phyloP scores from a whole-genome alignment of 2,888 invertebrate genomes.

The Pandemis corylana region DNA sequence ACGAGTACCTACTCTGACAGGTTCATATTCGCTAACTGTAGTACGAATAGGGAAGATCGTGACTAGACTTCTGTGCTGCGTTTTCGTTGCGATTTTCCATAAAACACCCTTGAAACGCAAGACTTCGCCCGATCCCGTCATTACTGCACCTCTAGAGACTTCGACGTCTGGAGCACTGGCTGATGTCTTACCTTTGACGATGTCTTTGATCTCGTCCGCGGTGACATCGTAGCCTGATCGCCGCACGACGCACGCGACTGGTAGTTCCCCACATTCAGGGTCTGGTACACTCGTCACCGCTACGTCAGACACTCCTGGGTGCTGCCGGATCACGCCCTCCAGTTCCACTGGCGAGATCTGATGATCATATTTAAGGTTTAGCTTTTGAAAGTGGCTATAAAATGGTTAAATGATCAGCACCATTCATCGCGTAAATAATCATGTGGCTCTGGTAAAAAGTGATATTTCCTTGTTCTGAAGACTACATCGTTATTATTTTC shows the following conservation, averaged over 20 bases:
- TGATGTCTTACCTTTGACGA: slow-evolving; percentile 58
- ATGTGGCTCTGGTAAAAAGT: too few relatives aligned
- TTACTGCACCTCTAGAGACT: too few relatives aligned
- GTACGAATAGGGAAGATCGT: too few relatives aligned
- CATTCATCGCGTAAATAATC: too few relatives aligned
- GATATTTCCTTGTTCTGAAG: background rate
- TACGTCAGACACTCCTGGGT: slow-evolving; percentile 63
- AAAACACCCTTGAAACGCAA: too few relatives aligned
- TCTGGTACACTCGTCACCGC: slow-evolving; percentile 62
- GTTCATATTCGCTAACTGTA: too few relatives aligned
- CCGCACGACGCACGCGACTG: slow-evolving; percentile 61
- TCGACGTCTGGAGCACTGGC: background rate
- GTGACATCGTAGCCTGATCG: slow-evolving; percentile 49
- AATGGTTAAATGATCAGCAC: background rate
- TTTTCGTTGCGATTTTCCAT: too few relatives aligned
- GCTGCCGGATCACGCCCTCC: slow-evolving; percentile 57
- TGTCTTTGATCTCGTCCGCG: slow-evolving; percentile 63
- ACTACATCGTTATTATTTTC: too few relatives aligned
- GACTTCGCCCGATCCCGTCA: too few relatives aligned
- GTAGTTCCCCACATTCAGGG: slow-evolving; percentile 59
- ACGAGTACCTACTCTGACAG: too few relatives aligned
- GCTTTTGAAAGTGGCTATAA: background rate
- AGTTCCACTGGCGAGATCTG: slow-evolving; percentile 69
- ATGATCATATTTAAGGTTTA: background rate
- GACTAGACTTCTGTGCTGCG: too few relatives aligned